Evolutionary conservation across 2,797 vertebrate genomes (phyloP).

Genomic region (Channa striata): DNA sequence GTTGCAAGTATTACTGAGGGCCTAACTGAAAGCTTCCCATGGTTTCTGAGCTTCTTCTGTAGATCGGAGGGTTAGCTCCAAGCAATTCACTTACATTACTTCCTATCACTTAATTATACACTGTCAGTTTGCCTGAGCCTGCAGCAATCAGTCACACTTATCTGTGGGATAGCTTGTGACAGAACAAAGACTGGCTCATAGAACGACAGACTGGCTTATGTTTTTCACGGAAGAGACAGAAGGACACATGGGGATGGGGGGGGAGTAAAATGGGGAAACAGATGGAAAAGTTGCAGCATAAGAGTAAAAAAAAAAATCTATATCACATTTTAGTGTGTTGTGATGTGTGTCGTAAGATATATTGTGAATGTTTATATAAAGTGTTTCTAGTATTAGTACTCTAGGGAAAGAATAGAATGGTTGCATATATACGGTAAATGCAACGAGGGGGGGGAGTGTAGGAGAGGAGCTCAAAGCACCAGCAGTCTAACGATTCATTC

Average conservation of each 20-base stretch:
- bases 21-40: conserved; percentile 58
- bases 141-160: conserved; percentile 71
- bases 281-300: not conserved
- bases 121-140: conserved; percentile 60
- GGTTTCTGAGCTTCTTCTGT: conserved; percentile 44
- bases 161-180: conserved; percentile 68
- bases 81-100: conserved; percentile 71
- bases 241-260: not conserved
- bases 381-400: too few relatives aligned
- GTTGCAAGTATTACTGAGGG: conserved; percentile 57
- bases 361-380: too few relatives aligned
- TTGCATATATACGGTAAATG: too few relatives aligned
- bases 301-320: not conserved
- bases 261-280: not conserved
- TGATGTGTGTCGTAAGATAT: too few relatives aligned
- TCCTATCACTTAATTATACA: conserved; percentile 74
- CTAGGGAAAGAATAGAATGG: too few relatives aligned
- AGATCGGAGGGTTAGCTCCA: conserved; percentile 54
- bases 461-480: too few relatives aligned
- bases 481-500: too few relatives aligned
- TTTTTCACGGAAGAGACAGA: conserved; percentile 20
- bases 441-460: too few relatives aligned
- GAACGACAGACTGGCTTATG: conserved; percentile 44
- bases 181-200: conserved; percentile 65
- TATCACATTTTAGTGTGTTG: too few relatives aligned